Conservation (phyloP, 2,113 vertebrate species). For the Oncorhynchus clarkii region DNA sequence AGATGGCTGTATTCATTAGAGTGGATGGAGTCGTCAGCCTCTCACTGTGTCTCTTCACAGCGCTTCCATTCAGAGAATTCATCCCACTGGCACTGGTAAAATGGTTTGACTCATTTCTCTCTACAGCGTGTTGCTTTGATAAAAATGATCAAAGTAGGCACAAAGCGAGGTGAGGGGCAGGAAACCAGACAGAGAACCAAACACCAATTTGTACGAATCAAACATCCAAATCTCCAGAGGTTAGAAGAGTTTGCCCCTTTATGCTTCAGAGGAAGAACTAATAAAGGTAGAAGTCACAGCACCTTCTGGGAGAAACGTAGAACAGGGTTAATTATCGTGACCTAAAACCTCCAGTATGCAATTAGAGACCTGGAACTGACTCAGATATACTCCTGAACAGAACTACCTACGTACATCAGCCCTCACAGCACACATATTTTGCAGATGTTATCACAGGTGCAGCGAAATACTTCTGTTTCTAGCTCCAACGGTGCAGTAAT, state of each 20-base stretch:
- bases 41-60: background rate
- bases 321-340: constrained; percentile 59
- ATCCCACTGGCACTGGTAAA: constrained; percentile 44
- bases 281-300: constrained; percentile 61
- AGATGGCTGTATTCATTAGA: background rate
- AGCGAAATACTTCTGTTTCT: no score
- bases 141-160: constrained; percentile 74
- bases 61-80: background rate
- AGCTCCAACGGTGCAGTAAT: no score
- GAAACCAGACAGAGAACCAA: constrained; percentile 61
- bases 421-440: no score
- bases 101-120: constrained; percentile 46
- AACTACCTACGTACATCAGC: no score
- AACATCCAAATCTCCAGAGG: constrained; percentile 61
- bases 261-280: constrained; percentile 62
- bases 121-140: constrained; percentile 56
- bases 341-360: constrained; percentile 48
- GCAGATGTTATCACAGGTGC: no score
- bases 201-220: constrained; percentile 72
- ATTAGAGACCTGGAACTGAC: constrained; percentile 34
- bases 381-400: no score
- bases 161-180: constrained; percentile 35
- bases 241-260: constrained; percentile 56
- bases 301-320: constrained; percentile 36
- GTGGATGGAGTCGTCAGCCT: background rate